Conservation (phyloP, 2,113 vertebrate genomes). For the Nothobranchius furzeri region DNA sequence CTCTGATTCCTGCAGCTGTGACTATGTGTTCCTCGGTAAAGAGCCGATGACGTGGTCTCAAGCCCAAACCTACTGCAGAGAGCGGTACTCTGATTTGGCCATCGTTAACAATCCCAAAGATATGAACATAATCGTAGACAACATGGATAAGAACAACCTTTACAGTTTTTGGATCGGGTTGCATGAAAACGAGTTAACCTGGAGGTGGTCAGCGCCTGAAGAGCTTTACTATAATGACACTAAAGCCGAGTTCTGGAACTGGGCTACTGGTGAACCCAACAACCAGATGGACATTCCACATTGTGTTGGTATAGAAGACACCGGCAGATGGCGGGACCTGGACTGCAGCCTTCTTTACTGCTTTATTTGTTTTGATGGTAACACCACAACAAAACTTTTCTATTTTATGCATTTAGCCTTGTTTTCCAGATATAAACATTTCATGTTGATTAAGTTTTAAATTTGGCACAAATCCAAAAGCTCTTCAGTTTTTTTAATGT, state of each 20-base stretch:
- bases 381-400: neutral
- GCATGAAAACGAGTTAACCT: neutral
- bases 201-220: conserved; percentile 21
- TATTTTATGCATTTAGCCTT: neutral
- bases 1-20: neutral
- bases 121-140: conserved; percentile 1
- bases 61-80: conserved; percentile 33
- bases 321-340: conserved; percentile 23
- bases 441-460: neutral
- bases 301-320: conserved; percentile 12
- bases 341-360: conserved; percentile 10
- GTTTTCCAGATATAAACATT: neutral
- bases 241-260: conserved; percentile 22
- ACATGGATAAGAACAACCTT: neutral
- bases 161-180: conserved; percentile 2
- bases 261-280: conserved; percentile 9
- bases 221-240: neutral
- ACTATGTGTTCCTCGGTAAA: neutral
- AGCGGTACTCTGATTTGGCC: conserved; percentile 10
- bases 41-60: neutral
- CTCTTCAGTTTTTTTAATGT: neutral
- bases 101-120: neutral
- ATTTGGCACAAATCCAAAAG: neutral
- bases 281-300: neutral
- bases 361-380: conserved; percentile 34